Base-by-base conservation (phyloP, 30 jellyfish, hydroid and myxozoan species). In the Sanderia malayensis region DNA sequence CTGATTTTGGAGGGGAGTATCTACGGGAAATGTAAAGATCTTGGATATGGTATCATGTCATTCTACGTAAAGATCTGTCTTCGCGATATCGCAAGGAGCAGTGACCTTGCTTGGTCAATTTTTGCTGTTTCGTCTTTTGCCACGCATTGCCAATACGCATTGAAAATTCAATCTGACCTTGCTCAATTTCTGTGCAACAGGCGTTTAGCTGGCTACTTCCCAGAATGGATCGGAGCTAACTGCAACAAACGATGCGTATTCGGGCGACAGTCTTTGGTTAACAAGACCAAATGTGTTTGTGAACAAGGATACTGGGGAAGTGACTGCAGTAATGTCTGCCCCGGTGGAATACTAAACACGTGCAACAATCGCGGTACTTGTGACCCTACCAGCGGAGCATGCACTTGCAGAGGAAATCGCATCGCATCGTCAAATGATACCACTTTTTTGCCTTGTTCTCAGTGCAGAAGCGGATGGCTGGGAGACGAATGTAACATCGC, bases 281-380 rank as follows among this genome's bases (percentile, higher is more conserved):
- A 9, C 1, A 2, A 23, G 4, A 30, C 21, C 1, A 30, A 47
- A 33, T 79, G 90, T 58, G 31, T 49, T 20, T 79, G 90, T 21
- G 90, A 79, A 55, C 55, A 46, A 31, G 90, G 90, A 18, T 79
- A 79, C 62, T 79, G 90, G 90, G 82, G 77, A 25, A 9, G 20
- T 24, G 67, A 79, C 45, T 79, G 90, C 67, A 22, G 82, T 20
- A 26, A 33, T 19, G 22, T 79, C 6, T 79, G 90, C 33, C 82
- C 90, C 13, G 90, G 90, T 28, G 90, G 90, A 3, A 28, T 66
- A 17, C 46, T 79, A 29, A 79, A 66, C 23, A 65, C 90, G 21
- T 79, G 90, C 49, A 79, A 66, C 58, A 79, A 32, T 30, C 70
- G 59, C 6, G 90, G 90, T 31, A 53, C 8, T 17, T 79, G 90